Percentiles rank a stretch among this genome's conserved stretches.
These are phyloP conservation scores for Neuroscelio doddi DNA, from an alignment of 2,888 invertebrate species.

Conservation along the genomic window DNA sequence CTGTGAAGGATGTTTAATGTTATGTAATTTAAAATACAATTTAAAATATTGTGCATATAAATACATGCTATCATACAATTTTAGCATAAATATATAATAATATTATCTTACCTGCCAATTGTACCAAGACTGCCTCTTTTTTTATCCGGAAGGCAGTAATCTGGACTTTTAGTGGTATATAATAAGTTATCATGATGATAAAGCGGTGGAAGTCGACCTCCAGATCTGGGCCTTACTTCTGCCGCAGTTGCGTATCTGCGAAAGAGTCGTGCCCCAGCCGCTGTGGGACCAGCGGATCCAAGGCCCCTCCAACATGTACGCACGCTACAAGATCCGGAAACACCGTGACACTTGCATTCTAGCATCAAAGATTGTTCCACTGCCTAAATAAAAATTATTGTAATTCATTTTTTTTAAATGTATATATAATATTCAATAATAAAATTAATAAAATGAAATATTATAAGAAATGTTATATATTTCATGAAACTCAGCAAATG, in stretches of 20 bases:
- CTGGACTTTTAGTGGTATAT: slow-evolving; percentile 86
- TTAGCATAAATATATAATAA: no score
- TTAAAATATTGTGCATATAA: no score
- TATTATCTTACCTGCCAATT: slow-evolving; percentile 78
- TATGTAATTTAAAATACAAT: no score
- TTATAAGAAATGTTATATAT: no score
- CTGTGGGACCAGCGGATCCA: slow-evolving; percentile 73
- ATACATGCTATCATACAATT: no score
- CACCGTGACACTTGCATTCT: slow-evolving; percentile 89
- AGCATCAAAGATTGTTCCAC: slow-evolving; percentile 76
- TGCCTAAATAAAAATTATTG: slow-evolving; percentile 67
- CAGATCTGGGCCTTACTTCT: slow-evolving; percentile 71
- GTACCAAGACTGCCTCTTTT: slow-evolving; percentile 85
- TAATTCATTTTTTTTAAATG: not conserved
- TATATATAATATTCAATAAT: no score
- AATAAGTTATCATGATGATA: slow-evolving; percentile 77
- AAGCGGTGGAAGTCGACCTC: slow-evolving; percentile 66
- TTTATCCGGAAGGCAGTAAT: slow-evolving; percentile 85
- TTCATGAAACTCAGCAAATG: no score
- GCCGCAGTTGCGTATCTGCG: slow-evolving; percentile 76
- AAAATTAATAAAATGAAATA: no score
- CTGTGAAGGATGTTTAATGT: no score
- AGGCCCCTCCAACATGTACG: slow-evolving; percentile 87
- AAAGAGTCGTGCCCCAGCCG: slow-evolving; percentile 75
- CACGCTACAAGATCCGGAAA: slow-evolving; percentile 87